A percentile compares a stretch with the other conserved stretches of the same genome.
phyloP scores from a whole-genome alignment of 2,797 vertebrate species.

The Ibycter americanus region DNA sequence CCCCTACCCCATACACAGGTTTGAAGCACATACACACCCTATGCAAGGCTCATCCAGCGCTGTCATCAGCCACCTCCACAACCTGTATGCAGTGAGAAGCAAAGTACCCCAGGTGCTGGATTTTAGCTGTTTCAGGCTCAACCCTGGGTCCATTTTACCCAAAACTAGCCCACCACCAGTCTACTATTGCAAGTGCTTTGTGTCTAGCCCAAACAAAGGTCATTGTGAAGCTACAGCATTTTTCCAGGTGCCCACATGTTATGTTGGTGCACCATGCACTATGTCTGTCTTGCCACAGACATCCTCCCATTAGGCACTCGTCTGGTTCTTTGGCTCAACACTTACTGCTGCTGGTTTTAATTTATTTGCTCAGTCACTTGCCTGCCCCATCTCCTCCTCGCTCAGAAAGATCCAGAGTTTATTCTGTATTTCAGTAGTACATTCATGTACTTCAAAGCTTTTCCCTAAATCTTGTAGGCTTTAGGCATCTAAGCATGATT shows the following conservation, averaged over 20 bases:
- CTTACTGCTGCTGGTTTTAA: not conserved
- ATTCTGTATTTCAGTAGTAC: not conserved
- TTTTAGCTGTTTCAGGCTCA: not conserved
- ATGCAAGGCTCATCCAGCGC: accelerated
- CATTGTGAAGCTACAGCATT: not conserved
- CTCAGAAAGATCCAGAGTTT: not conserved
- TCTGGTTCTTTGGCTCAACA: not conserved
- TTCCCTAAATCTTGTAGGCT: not conserved
- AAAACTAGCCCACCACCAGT: not conserved
- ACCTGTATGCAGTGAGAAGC: accelerated
- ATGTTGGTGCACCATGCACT: no score
- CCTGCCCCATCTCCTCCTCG: not conserved
- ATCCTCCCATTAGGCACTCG: not conserved
- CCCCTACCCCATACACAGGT: accelerated
- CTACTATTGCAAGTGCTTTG: not conserved
- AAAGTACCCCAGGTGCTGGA: not conserved
- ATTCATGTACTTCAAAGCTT: no score
- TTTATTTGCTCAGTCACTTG: no score
- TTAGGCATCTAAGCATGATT: accelerated
- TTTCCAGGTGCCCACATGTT: not conserved
- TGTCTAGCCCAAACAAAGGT: not conserved
- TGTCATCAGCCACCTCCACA: not conserved
- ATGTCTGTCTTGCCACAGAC: no score
- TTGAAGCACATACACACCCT: not conserved
- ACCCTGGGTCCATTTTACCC: not conserved